Percentiles rank a stretch among this genome's conserved stretches.
These are phyloP conservation scores for Mesodorylaimus sp. DNA, from an alignment of 2,888 invertebrate species.

Conservation along the genomic window DNA sequence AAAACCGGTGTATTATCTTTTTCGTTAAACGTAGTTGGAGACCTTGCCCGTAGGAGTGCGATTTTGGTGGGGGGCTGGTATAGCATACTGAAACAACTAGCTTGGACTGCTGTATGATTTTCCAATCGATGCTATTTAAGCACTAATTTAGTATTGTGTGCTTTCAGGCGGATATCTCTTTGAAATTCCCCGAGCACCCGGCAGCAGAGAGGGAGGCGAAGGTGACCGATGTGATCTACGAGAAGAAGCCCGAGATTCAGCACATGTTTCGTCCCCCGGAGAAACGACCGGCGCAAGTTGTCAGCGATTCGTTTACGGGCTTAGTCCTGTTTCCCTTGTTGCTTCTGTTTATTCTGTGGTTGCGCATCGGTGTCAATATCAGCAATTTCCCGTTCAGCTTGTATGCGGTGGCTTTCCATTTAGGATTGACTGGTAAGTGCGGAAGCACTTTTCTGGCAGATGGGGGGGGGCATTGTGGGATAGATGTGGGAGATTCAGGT, in stretches of 20 bases:
- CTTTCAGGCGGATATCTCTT: slow-evolving; percentile 44
- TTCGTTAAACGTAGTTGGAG: no score
- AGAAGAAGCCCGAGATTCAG: slow-evolving; percentile 24
- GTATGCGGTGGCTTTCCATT: slow-evolving; percentile 70
- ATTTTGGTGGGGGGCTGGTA: no score
- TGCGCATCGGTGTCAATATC: slow-evolving; percentile 63
- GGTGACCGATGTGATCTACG: slow-evolving; percentile 19
- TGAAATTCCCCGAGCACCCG: slow-evolving; percentile 46
- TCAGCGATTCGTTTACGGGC: slow-evolving; percentile 75
- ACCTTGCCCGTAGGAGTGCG: no score
- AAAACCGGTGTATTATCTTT: no score
- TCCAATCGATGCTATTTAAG: neutral
- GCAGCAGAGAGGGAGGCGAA: slow-evolving; percentile 27
- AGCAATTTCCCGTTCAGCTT: slow-evolving; percentile 56
- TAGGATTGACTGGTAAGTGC: slow-evolving; percentile 56
- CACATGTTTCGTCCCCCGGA: slow-evolving; percentile 83
- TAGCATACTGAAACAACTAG: no score
- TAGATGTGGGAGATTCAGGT: no score
- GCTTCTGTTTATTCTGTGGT: slow-evolving; percentile 65
- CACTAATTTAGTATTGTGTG: neutral
- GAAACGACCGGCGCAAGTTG: slow-evolving; percentile 61
- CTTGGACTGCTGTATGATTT: neutral
- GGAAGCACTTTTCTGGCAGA: slow-evolving; percentile 1
- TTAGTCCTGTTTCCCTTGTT: slow-evolving; percentile 62
- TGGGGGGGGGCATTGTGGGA: no score